A percentile compares a stretch with the other conserved stretches of the same genome.
phyloP scores from a whole-genome alignment of 2,888 invertebrate genomes.

The Escarpia spicata region DNA sequence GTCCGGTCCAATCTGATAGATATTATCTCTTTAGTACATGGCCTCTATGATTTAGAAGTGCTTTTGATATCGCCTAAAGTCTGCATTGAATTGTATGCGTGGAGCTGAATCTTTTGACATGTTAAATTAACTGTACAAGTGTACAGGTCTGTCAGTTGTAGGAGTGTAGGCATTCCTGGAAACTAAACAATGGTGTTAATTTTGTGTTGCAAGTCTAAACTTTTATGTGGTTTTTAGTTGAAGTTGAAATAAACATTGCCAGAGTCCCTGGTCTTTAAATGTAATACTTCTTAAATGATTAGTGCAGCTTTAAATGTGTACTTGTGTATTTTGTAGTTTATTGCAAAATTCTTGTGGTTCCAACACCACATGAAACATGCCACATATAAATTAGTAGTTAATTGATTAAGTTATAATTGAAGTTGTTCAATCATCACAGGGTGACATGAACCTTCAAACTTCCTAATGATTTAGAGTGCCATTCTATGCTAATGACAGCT shows the following conservation, averaged over 20 bases:
- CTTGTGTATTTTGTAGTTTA: neutral
- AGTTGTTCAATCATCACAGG: neutral
- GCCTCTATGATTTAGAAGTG: neutral
- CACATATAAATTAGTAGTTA: neutral
- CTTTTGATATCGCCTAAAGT: slow-evolving; percentile 12
- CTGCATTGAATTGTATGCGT: neutral
- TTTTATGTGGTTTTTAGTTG: neutral
- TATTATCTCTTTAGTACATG: neutral
- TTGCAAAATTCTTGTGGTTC: neutral
- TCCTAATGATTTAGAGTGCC: neutral
- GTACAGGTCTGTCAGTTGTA: neutral
- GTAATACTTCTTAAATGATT: neutral
- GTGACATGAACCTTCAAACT: neutral
- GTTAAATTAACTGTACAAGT: neutral
- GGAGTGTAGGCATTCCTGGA: neutral
- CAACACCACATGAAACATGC: neutral
- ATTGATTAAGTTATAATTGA: neutral
- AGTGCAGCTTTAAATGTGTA: neutral
- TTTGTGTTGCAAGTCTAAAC: neutral
- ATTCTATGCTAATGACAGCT: neutral
- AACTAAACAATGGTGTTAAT: neutral
- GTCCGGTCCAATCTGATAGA: neutral
- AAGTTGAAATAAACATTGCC: neutral
- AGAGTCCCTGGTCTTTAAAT: neutral
- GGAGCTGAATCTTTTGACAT: neutral